Evolutionary conservation across 2,113 vertebrate genomes (phyloP).

Genomic region (cat (Felis catus)): F.catus_Fca126_mat1.0 CM031423.1:40380501-40381000

Average conservation of each 20-base stretch:
- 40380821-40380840: not conserved
- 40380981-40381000: not conserved
- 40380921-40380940: too few relatives aligned
- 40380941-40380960: too few relatives aligned
- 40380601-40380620: not conserved
- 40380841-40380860: not conserved
- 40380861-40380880: too few relatives aligned
- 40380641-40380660: not conserved
- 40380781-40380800: not conserved
- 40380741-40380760: not conserved
- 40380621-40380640: constrained; percentile 35
- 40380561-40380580: not conserved
- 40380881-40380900: too few relatives aligned
- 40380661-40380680: constrained; percentile 8
- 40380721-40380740: not conserved
- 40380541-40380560: constrained; percentile 38
- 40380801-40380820: not conserved
- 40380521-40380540: not conserved
- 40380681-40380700: not conserved
- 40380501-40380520: not conserved
- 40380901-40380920: too few relatives aligned
- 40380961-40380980: not conserved
- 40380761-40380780: not conserved
- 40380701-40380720: not conserved
- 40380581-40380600: not conserved